These are phyloP conservation scores for Nyctalus aviator DNA, from an alignment of 2,797 vertebrate genomes.

Conservation along the genomic window DNA sequence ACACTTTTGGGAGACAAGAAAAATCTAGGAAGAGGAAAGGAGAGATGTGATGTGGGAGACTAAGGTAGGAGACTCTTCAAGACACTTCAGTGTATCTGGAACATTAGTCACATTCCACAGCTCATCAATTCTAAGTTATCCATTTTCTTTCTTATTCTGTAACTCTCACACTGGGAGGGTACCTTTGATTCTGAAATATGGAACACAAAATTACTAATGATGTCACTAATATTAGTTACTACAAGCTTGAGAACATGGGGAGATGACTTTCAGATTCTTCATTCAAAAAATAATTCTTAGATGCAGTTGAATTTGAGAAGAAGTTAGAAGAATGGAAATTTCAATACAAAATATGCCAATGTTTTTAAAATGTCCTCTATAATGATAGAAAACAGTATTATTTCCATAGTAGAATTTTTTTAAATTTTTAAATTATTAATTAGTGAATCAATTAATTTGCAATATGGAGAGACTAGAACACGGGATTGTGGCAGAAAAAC, in stretches of 20 bases:
- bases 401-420: background rate
- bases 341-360: background rate
- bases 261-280: background rate
- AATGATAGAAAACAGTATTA: no score
- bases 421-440: background rate
- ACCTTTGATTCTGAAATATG: background rate
- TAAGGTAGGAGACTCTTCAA: background rate
- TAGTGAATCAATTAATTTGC: background rate
- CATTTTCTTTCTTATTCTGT: background rate
- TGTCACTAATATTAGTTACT: background rate
- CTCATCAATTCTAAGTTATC: rapidly evolving
- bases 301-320: background rate
- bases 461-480: background rate
- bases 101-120: no score
- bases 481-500: background rate
- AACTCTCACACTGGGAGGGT: no score
- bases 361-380: background rate
- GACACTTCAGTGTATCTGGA: rapidly evolving
- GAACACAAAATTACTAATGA: no score
- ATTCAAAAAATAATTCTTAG: background rate
- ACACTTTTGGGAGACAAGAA: no score
- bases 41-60: rapidly evolving
- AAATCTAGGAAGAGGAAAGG: no score
- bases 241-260: background rate
- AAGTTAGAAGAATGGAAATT: background rate